Evolutionary conservation across 2,888 invertebrate species (phyloP).

Genomic region (Drosophila tanythrix): DNA sequence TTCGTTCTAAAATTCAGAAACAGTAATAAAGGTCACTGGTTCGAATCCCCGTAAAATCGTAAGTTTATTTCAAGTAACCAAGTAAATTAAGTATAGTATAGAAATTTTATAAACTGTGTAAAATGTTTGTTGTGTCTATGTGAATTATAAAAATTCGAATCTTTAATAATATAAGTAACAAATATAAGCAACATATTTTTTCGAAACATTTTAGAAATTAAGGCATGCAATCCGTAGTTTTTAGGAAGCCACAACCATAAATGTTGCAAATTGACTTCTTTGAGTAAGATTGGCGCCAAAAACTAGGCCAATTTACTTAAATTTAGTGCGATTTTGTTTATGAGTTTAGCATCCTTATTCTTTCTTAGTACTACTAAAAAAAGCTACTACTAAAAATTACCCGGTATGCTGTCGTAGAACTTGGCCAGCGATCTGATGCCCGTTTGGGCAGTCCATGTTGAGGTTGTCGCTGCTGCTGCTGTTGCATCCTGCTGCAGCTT

Average conservation of each 20-base stretch:
- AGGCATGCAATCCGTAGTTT: neutral
- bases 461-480: slow-evolving; percentile 16
- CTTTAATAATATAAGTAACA: too few species aligned
- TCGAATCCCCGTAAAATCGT: neutral
- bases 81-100: too few species aligned
- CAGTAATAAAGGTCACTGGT: too few species aligned
- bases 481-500: slow-evolving; percentile 23
- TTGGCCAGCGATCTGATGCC: slow-evolving; percentile 88
- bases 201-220: neutral
- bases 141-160: neutral
- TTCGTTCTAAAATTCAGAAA: too few species aligned
- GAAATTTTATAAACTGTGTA: neutral
- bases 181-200: neutral
- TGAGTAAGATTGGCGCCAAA: neutral
- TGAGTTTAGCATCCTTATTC: neutral
- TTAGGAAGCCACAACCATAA: neutral
- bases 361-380: neutral
- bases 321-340: neutral
- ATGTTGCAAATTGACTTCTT: neutral
- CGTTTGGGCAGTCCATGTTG: slow-evolving; percentile 59
- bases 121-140: neutral
- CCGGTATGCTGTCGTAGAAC: slow-evolving; percentile 91
- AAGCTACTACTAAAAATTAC: slow-evolving; percentile 50
- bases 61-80: neutral
- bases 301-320: neutral